Evolutionary conservation across 53 echinoderm and acorn worm species (phyloP).

Genomic region (Astropecten irregularis): DNA sequence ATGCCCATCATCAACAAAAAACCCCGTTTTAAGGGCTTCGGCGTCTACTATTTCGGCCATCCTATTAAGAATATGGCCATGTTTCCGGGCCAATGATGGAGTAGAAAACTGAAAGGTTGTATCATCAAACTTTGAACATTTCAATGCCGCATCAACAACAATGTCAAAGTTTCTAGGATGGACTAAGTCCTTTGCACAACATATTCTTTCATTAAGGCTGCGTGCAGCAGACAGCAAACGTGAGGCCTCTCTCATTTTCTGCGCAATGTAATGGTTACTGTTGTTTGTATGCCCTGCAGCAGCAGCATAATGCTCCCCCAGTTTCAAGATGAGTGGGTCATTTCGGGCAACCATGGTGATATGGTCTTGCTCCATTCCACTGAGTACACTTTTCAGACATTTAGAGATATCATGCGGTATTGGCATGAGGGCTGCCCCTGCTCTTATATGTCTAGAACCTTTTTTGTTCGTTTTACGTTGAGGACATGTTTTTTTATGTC

Average conservation of each 20-base stretch:
- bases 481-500: slow-evolving; percentile 34
- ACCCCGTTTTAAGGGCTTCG: slow-evolving; percentile 25
- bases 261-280: slow-evolving; percentile 14
- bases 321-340: slow-evolving; percentile 23
- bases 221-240: slow-evolving; percentile 18
- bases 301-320: slow-evolving; percentile 18
- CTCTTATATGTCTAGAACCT: background rate
- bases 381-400: background rate
- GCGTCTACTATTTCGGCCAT: slow-evolving; percentile 41
- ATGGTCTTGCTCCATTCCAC: slow-evolving; percentile 31
- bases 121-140: slow-evolving; percentile 43
- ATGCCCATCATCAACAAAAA: slow-evolving; percentile 7
- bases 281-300: slow-evolving; percentile 35
- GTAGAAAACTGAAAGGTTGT: slow-evolving; percentile 6
- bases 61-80: slow-evolving; percentile 22
- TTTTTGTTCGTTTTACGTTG: background rate
- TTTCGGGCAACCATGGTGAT: slow-evolving; percentile 1
- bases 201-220: background rate
- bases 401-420: background rate
- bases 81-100: slow-evolving; percentile 50
- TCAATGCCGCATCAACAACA: slow-evolving; percentile 36
- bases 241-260: slow-evolving; percentile 25
- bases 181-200: slow-evolving; percentile 14
- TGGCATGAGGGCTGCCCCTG: slow-evolving; percentile 34
- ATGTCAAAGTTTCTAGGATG: slow-evolving; percentile 41